Base-by-base conservation (phyloP, 2,113 vertebrate species). In the Ameiurus melas region DNA sequence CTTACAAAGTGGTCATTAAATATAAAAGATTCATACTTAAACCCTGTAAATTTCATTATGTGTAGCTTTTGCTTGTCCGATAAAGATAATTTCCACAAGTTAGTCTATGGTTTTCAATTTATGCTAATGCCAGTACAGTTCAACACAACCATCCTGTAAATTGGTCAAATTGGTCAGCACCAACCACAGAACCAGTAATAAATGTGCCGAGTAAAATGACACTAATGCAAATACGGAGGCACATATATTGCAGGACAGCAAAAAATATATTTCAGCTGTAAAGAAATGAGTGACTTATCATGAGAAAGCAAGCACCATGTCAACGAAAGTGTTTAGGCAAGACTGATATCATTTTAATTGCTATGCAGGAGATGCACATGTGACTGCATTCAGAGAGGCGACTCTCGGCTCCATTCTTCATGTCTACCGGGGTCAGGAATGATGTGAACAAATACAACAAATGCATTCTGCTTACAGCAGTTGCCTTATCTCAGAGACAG, bases 311-410 rank as follows among this genome's bases (percentile, higher is more conserved):
- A 88, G 71, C 19, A n/a, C 53, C 25, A 13, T 58, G 60, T 77
- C 71, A 43, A 43, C 4, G 27, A 7, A 4, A 64, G 47, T 58
- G 58, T 79, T 64, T 25, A 22, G 30, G 60, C 47, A 78, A 85
- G 43, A 27, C 71, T 57, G n/a, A 66, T 43, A 33, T 36, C 39
- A 82, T 43, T 88, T 88, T 88, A 84, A 88, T 77, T 84, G 57
- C 19, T 57, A 33, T 2, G 4, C 39, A 53, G 82, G 14, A 53
- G 71, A 77, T 27, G 80, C 86, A 87, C 80, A 68, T 83, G 80
- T 43, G 86, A 82, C 53, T 73, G 53, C 25, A 83, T 83, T 83
- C 55, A 73, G 51, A 27, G 27, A 83, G 17, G 57, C 55, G 53
- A 60, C 79, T 88, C 68, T 64, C 36, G 10, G 57, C 33, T 14